A percentile compares a stretch with the other conserved stretches of the same genome.
These are phyloP conservation scores for Misgurnus anguillicaudatus DNA, from an alignment of 2,113 vertebrate species.

Conservation along the genomic window DNA sequence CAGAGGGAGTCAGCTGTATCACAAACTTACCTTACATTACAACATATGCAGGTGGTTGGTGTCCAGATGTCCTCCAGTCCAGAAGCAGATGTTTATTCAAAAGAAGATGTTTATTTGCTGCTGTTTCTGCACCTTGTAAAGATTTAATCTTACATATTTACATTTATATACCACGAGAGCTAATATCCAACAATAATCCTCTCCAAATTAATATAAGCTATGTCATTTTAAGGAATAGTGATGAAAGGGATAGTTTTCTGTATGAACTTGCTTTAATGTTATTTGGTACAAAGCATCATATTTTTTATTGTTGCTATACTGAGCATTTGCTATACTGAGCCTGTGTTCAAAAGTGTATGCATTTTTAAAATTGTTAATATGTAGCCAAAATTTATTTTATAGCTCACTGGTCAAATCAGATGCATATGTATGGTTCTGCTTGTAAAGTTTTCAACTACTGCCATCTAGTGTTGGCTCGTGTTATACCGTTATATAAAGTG, in stretches of 20 bases:
- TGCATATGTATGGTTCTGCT: neutral
- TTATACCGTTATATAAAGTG: too few species aligned
- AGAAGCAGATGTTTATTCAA: neutral
- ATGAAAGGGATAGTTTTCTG: neutral
- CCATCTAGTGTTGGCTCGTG: constrained; percentile 40
- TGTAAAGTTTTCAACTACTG: neutral
- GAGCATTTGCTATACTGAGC: too few species aligned
- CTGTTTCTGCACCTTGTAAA: neutral
- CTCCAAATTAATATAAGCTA: too few species aligned
- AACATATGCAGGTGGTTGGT: neutral
- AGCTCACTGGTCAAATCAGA: neutral
- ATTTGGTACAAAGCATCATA: too few species aligned
- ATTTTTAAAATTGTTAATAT: neutral
- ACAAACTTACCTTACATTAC: neutral
- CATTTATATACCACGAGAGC: too few species aligned
- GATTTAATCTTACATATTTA: too few species aligned
- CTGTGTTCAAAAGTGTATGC: too few species aligned
- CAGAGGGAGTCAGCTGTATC: constrained; percentile 2
- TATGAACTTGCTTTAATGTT: too few species aligned
- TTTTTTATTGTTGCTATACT: too few species aligned
- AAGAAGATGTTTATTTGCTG: neutral
- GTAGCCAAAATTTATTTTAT: too few species aligned
- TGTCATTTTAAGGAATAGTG: neutral
- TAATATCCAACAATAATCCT: neutral
- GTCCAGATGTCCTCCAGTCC: neutral